Conservation (phyloP, 2,797 vertebrate species). For the Sebastolobus altivelis region DNA sequence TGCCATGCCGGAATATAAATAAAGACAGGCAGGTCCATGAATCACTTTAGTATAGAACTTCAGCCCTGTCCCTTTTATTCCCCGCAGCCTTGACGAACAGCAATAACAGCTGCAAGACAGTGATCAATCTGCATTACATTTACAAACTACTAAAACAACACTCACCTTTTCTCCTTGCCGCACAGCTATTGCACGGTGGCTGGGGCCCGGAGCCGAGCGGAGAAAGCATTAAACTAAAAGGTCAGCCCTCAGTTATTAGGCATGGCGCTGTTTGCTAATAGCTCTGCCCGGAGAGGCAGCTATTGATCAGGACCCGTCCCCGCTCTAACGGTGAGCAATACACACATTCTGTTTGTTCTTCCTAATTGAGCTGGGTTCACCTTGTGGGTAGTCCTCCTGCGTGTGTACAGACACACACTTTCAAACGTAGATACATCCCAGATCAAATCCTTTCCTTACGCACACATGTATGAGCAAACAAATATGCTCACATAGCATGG, state of each 20-base stretch:
- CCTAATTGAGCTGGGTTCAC: slow-evolving; percentile 83
- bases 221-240: slow-evolving; percentile 81
- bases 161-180: slow-evolving; percentile 86
- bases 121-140: slow-evolving; percentile 86
- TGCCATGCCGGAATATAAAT: slow-evolving; percentile 71
- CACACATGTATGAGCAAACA: neutral
- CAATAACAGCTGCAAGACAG: slow-evolving; percentile 78
- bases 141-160: slow-evolving; percentile 85
- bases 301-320: slow-evolving; percentile 81
- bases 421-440: neutral
- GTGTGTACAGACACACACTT: slow-evolving; percentile 38
- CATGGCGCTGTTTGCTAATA: slow-evolving; percentile 83
- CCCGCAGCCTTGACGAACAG: slow-evolving; percentile 76
- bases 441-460: slow-evolving; percentile 8
- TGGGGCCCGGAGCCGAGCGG: slow-evolving; percentile 62
- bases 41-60: slow-evolving; percentile 72
- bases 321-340: slow-evolving; percentile 71
- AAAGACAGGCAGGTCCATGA: slow-evolving; percentile 74
- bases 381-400: slow-evolving; percentile 66
- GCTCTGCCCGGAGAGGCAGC: slow-evolving; percentile 77
- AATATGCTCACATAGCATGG: neutral
- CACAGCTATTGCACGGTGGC: slow-evolving; percentile 55
- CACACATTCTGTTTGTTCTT: slow-evolving; percentile 81
- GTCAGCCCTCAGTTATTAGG: slow-evolving; percentile 85
- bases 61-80: slow-evolving; percentile 64